phyloP scores from a whole-genome alignment of 37 sponge, comb jelly and placozoan genomes.

The Geodia barretti region DNA sequence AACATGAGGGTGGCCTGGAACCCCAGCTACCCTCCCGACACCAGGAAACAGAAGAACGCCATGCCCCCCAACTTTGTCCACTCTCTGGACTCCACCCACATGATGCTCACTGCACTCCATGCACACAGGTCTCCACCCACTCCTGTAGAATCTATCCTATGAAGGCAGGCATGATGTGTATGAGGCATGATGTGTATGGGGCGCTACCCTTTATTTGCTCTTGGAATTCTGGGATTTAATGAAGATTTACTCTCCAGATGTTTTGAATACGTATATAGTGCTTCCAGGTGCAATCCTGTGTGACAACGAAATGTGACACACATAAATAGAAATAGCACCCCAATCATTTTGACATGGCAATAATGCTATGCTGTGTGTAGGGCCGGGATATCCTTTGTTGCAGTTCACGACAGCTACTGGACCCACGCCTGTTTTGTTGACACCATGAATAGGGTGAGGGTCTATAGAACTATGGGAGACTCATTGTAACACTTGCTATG shows the following conservation, averaged over 20 bases:
- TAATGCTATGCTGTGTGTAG: constrained; percentile 25
- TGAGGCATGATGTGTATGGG: no score
- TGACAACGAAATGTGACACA: not conserved
- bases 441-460: constrained; percentile 79
- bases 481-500: no score
- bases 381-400: constrained; percentile 85
- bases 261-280: no score
- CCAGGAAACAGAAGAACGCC: constrained; percentile 80
- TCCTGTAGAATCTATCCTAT: no score
- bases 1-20: constrained; percentile 3
- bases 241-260: no score
- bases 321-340: no score
- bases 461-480: no score
- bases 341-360: not conserved
- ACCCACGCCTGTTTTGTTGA: constrained; percentile 87
- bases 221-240: no score
- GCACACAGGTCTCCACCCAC: constrained; percentile 63
- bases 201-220: no score
- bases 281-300: no score
- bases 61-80: constrained; percentile 99
- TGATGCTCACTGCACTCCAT: constrained; percentile 97
- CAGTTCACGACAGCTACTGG: constrained; percentile 99
- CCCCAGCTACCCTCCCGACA: constrained; percentile 50
- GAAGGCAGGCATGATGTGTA: no score
- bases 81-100: constrained; percentile 97